Conservation (phyloP, 2,888 invertebrate species). For the Hybos culiciformis region DNA sequence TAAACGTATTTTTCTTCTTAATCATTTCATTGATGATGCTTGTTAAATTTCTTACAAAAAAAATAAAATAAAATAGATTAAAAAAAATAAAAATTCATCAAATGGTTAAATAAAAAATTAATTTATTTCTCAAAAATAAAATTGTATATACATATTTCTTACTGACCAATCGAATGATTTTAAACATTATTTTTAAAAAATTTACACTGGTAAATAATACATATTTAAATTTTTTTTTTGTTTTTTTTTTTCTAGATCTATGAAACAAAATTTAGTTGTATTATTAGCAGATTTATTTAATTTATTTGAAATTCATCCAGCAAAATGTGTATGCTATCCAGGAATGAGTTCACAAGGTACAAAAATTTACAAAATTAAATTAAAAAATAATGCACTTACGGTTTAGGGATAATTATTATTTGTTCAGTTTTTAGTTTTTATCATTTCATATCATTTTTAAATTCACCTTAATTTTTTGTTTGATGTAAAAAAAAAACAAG, state of each 20-base stretch:
- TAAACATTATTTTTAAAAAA: conserved; percentile 1
- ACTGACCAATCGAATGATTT: conserved; percentile 1
- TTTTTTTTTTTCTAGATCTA: conserved; percentile 49
- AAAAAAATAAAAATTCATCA: too few species aligned
- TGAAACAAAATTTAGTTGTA: conserved; percentile 81
- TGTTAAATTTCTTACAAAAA: too few species aligned
- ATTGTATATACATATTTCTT: conserved; percentile 2
- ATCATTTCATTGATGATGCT: too few species aligned
- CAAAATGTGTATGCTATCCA: conserved; percentile 72
- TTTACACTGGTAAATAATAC: conserved; percentile 1
- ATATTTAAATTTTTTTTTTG: conserved; percentile 6
- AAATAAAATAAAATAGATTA: too few species aligned
- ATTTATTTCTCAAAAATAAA: too few species aligned
- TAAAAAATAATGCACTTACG: too few species aligned
- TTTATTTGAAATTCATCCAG: conserved; percentile 83
- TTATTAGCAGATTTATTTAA: conserved; percentile 90
- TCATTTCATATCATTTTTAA: neutral
- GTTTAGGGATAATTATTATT: too few species aligned
- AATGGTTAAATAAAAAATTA: too few species aligned
- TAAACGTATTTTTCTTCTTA: too few species aligned
- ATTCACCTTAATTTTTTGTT: neutral
- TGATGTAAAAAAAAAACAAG: neutral
- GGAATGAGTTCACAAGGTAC: conserved; percentile 46
- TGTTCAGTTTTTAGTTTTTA: too few species aligned
- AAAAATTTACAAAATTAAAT: too few species aligned